Evolutionary conservation across 2,888 invertebrate species (phyloP).

Genomic region (Ectobius pallidus): DNA sequence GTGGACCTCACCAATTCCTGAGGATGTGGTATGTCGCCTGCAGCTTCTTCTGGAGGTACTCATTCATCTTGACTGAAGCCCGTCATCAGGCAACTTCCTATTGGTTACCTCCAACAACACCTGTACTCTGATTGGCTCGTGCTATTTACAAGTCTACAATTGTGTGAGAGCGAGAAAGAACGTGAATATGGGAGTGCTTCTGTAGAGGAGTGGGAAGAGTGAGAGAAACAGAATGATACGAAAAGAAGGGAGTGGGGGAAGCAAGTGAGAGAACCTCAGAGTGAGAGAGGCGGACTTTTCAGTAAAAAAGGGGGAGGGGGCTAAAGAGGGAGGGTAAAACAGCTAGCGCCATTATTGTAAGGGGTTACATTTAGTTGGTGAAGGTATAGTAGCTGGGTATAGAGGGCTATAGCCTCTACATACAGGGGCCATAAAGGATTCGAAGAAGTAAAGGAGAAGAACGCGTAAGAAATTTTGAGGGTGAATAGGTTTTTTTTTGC

Average conservation of each 20-base stretch:
- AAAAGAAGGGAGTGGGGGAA: too few relatives aligned
- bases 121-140: constrained; percentile 39
- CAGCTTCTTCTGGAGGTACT: constrained; percentile 7
- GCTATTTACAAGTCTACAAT: constrained; percentile 34
- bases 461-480: constrained; percentile 55
- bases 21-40: not conserved
- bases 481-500: constrained; percentile 30
- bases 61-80: constrained; percentile 28
- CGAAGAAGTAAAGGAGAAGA: constrained; percentile 63
- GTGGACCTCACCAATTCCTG: not conserved
- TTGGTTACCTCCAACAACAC: constrained; percentile 28
- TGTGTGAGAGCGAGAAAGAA: not conserved
- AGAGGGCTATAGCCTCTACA: constrained; percentile 85
- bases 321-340: constrained; percentile 56
- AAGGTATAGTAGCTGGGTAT: constrained; percentile 61
- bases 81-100: constrained; percentile 8
- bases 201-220: not conserved
- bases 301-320: constrained; percentile 48
- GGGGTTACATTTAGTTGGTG: constrained; percentile 53
- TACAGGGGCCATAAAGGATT: constrained; percentile 43
- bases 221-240: not conserved
- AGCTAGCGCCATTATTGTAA: constrained; percentile 60
- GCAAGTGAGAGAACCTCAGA: not conserved
- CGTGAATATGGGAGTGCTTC: not conserved
- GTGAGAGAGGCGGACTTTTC: constrained; percentile 24